Conservation (phyloP, 2,113 vertebrate genomes). For the Hydrolagus affinis region DNA sequence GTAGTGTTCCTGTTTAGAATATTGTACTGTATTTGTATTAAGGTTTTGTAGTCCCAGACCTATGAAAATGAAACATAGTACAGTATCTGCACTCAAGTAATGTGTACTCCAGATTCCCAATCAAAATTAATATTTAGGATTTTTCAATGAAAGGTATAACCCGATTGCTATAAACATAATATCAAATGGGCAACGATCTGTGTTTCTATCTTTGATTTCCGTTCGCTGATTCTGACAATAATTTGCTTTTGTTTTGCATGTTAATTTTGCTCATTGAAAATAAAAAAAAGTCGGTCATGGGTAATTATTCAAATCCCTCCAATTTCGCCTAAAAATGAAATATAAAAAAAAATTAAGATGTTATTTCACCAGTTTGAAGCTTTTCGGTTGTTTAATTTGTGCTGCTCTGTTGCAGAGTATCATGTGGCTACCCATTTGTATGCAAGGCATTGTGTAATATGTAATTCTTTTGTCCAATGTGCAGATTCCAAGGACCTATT, state of each 20-base stretch:
- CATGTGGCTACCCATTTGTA: not conserved
- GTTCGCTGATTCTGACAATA: not conserved
- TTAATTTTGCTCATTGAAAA: conserved; percentile 15
- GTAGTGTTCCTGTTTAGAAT: not conserved
- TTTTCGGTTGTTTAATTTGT: not conserved
- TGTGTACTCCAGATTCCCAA: not conserved
- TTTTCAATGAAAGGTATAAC: not conserved
- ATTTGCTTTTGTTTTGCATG: not conserved
- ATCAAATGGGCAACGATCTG: not conserved
- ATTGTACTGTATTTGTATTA: not conserved
- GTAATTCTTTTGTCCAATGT: conserved; percentile 19
- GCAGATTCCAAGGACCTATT: conserved; percentile 18
- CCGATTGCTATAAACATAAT: not conserved
- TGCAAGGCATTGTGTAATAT: conserved; percentile 8
- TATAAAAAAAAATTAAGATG: not conserved
- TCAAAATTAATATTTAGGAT: not conserved
- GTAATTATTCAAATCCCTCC: not conserved
- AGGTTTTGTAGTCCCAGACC: not conserved
- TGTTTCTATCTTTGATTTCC: not conserved
- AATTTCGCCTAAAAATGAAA: not conserved
- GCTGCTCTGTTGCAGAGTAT: not conserved
- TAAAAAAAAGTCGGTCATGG: too few species aligned
- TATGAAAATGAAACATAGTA: not conserved
- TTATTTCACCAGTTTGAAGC: not conserved
- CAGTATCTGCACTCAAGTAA: not conserved